phyloP scores from a whole-genome alignment of 2,113 vertebrate species.

The Hemiscyllium ocellatum region DNA sequence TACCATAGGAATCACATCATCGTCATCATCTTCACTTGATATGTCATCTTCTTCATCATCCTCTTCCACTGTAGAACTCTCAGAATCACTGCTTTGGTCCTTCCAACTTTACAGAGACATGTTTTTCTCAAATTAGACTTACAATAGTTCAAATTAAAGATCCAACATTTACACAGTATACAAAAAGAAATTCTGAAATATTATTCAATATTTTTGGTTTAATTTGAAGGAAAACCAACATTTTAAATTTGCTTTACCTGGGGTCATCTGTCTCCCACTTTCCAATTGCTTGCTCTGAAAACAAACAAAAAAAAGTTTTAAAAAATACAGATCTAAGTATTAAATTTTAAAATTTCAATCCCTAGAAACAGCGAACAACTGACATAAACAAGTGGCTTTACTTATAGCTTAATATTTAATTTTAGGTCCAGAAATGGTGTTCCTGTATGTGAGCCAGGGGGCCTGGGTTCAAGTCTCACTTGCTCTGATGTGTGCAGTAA shows the following conservation, averaged over 20 bases:
- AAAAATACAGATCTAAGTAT: background rate
- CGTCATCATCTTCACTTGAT: constrained; percentile 21
- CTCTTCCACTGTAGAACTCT: background rate
- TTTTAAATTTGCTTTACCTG: background rate
- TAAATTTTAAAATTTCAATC: background rate
- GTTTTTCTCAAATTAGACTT: background rate
- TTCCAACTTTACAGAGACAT: background rate
- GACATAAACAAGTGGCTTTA: background rate
- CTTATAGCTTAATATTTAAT: background rate
- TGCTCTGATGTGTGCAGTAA: too few species aligned
- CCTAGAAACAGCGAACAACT: background rate
- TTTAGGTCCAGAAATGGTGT: too few species aligned
- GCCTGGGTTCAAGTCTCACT: too few species aligned
- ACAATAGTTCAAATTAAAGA: background rate
- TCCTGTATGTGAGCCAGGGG: too few species aligned
- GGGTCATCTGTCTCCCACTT: background rate
- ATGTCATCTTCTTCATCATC: background rate
- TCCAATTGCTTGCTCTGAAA: background rate
- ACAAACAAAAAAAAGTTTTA: background rate
- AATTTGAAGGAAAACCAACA: background rate
- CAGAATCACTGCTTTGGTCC: background rate
- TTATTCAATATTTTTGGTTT: background rate
- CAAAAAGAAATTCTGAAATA: background rate
- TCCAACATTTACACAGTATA: background rate
- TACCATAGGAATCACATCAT: constrained; percentile 15